Conservation (phyloP, 53 echinoderm and acorn worm species). For the Holothuria leucospilota region DNA sequence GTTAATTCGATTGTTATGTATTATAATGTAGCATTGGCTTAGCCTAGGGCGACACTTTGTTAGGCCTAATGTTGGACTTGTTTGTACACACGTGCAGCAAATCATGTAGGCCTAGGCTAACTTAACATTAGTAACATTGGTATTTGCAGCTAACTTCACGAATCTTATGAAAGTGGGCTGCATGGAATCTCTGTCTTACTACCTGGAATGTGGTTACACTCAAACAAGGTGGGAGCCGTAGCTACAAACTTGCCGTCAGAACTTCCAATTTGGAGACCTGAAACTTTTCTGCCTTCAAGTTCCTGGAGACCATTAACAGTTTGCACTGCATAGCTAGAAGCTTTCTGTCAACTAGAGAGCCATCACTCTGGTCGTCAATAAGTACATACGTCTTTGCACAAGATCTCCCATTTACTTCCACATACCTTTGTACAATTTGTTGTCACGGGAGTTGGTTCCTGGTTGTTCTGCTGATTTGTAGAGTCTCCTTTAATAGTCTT, state of each 20-base stretch:
- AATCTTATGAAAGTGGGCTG: conserved; percentile 63
- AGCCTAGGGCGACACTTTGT: no score
- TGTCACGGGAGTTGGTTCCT: conserved; percentile 39
- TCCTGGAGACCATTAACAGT: conserved; percentile 61
- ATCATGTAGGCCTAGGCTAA: no score
- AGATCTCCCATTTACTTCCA: conserved; percentile 58
- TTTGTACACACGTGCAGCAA: no score
- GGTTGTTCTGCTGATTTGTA: conserved; percentile 35
- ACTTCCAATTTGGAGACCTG: conserved; percentile 57
- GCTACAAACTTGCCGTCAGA: conserved; percentile 49
- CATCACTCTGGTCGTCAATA: conserved; percentile 69
- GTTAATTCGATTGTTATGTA: no score
- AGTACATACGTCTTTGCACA: conserved; percentile 69
- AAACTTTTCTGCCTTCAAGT: conserved; percentile 56
- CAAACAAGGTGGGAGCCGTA: conserved; percentile 55
- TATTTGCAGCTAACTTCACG: conserved; percentile 66
- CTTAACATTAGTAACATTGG: no score
- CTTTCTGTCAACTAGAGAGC: conserved; percentile 49
- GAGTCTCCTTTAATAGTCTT: no score
- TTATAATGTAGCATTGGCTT: no score
- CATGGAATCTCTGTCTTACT: conserved; percentile 57
- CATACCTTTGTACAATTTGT: conserved; percentile 70
- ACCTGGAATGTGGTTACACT: conserved; percentile 56
- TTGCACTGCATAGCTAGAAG: conserved; percentile 55
- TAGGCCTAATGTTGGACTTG: no score